Conservation (phyloP, 2,888 invertebrate species). For the Nebria brevicollis region DNA sequence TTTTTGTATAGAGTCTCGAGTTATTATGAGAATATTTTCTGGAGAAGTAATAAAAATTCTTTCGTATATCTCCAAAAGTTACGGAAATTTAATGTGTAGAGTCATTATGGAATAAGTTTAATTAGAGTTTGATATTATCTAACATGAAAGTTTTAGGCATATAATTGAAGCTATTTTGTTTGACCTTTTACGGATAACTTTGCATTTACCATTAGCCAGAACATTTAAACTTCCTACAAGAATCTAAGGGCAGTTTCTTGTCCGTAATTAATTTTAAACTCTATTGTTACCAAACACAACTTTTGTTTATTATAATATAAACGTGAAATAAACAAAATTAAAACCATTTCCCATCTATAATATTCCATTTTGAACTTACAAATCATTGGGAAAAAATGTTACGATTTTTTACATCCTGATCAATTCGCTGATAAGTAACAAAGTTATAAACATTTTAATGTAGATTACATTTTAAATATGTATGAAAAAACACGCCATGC, state of each 20-base stretch:
- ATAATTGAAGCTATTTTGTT: not conserved
- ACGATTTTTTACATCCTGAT: not conserved
- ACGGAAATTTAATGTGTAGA: not conserved
- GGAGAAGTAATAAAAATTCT: too few species aligned
- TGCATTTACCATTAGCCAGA: not conserved
- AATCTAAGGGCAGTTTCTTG: not conserved
- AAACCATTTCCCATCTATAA: too few species aligned
- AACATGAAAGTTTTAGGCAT: not conserved
- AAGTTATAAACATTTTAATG: not conserved
- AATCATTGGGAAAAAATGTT: not conserved
- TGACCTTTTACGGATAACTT: not conserved
- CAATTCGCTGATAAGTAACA: not conserved
- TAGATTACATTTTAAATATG: not conserved
- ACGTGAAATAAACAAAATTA: too few species aligned
- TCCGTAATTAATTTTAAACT: not conserved
- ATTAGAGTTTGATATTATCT: not conserved
- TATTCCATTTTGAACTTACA: too few species aligned
- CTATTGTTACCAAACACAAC: not conserved
- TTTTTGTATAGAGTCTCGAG: too few species aligned
- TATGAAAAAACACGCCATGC: not conserved
- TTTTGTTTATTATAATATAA: too few species aligned
- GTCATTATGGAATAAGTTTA: conserved; percentile 1
- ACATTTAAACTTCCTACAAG: not conserved
- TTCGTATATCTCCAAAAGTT: not conserved
- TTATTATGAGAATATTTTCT: too few species aligned